Conservation (phyloP, 2,888 invertebrate species). For the Napeogenes inachia region DNA sequence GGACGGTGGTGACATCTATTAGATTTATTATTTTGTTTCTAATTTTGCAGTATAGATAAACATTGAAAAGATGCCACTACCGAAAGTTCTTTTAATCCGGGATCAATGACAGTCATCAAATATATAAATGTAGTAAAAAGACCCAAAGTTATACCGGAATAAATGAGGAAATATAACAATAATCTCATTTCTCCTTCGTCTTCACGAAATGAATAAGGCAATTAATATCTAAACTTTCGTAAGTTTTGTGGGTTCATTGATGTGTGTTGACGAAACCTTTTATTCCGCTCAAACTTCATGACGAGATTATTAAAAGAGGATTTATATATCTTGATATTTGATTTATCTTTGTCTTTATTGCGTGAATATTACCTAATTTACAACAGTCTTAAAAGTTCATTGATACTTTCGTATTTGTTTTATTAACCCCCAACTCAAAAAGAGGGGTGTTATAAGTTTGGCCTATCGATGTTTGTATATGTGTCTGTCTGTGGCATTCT, state of each 20-base stretch:
- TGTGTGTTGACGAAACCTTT: not conserved
- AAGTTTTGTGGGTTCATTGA: conserved; percentile 8
- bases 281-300: conserved; percentile 3
- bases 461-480: too few relatives aligned
- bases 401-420: too few relatives aligned
- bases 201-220: conserved; percentile 10
- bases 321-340: not conserved
- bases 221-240: conserved; percentile 6
- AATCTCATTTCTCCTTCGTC: conserved; percentile 37
- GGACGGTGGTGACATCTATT: too few relatives aligned
- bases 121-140: conserved; percentile 42
- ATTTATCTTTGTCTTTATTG: too few relatives aligned
- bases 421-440: too few relatives aligned
- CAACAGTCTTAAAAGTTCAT: too few relatives aligned
- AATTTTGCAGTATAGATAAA: too few relatives aligned
- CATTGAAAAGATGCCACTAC: not conserved
- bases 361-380: too few relatives aligned
- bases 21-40: too few relatives aligned
- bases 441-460: too few relatives aligned
- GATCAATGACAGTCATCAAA: conserved; percentile 47
- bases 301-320: conserved; percentile 1
- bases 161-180: conserved; percentile 40
- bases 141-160: conserved; percentile 35
- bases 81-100: conserved; percentile 40
- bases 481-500: too few relatives aligned